Conservation (phyloP, 2,888 invertebrate species). For the Trachelus troglodyta region DNA sequence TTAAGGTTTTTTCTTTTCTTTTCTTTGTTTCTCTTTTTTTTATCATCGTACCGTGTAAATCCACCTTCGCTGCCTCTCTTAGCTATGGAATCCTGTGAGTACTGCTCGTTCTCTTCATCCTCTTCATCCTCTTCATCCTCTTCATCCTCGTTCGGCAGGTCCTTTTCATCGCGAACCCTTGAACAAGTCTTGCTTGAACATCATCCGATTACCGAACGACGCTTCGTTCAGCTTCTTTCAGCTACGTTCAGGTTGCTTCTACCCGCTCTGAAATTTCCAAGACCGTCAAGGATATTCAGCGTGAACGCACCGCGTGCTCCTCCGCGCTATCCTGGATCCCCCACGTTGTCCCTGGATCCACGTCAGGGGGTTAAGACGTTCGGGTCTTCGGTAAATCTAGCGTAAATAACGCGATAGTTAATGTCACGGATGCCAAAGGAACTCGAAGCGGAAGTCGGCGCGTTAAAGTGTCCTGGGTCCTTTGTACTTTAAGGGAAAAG, state of each 20-base stretch:
- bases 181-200: neutral
- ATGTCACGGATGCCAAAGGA: constrained; percentile 13
- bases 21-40: no score
- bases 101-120: neutral
- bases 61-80: neutral
- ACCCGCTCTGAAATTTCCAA: neutral
- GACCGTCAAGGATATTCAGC: neutral
- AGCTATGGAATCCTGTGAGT: neutral
- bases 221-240: no score
- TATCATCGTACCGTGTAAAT: neutral
- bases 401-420: constrained; percentile 23
- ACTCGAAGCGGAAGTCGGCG: constrained; percentile 1
- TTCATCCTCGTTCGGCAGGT: neutral
- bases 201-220: neutral
- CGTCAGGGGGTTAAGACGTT: constrained; percentile 15
- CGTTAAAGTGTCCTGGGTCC: neutral
- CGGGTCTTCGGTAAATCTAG: constrained; percentile 19
- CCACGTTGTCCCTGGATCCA: neutral
- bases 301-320: neutral
- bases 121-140: no score
- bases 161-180: neutral
- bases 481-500: neutral
- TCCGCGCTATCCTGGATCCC: neutral
- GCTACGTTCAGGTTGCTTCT: no score
- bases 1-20: neutral